These are phyloP conservation scores for Cyanoramphus novaezelandiae DNA, from an alignment of 2,113 vertebrate species.

Conservation along the genomic window DNA sequence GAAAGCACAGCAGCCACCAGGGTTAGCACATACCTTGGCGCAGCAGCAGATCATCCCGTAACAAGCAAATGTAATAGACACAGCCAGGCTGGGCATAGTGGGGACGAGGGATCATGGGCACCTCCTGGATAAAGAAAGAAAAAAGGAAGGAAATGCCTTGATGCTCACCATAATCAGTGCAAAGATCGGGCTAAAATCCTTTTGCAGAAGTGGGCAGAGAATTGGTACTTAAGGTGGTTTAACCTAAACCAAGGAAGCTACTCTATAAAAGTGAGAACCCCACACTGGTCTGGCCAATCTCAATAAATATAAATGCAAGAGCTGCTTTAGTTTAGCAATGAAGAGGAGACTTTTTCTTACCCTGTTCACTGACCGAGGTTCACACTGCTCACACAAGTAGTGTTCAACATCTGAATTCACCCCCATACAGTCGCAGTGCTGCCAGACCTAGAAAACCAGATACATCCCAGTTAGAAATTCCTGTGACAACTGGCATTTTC, in stretches of 20 bases:
- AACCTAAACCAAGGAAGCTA: background rate
- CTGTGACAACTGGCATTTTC: background rate
- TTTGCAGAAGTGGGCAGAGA: background rate
- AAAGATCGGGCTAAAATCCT: background rate
- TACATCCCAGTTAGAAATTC: background rate
- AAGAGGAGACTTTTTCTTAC: slow-evolving; percentile 67
- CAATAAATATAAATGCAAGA: background rate
- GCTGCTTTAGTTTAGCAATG: background rate
- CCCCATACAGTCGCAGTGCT: slow-evolving; percentile 98
- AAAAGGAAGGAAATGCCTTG: background rate
- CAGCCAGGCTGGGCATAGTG: slow-evolving; percentile 94
- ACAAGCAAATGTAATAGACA: slow-evolving; percentile 94
- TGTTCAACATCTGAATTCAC: slow-evolving; percentile 93
- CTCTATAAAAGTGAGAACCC: background rate
- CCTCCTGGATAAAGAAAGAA: slow-evolving; percentile 79
- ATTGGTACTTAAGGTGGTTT: rapidly evolving
- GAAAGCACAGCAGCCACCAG: background rate
- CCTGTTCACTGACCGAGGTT: slow-evolving; percentile 87
- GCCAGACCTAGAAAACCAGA: slow-evolving; percentile 87
- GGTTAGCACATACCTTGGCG: slow-evolving; percentile 84
- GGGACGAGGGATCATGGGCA: slow-evolving; percentile 97
- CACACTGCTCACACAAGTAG: slow-evolving; percentile 96
- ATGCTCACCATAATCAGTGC: rapidly evolving
- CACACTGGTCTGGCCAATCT: background rate
- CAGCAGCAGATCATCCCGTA: slow-evolving; percentile 92